Conservation (phyloP, 92 coral and sea anemone genomes). For the Paragorgia papillata region DNA sequence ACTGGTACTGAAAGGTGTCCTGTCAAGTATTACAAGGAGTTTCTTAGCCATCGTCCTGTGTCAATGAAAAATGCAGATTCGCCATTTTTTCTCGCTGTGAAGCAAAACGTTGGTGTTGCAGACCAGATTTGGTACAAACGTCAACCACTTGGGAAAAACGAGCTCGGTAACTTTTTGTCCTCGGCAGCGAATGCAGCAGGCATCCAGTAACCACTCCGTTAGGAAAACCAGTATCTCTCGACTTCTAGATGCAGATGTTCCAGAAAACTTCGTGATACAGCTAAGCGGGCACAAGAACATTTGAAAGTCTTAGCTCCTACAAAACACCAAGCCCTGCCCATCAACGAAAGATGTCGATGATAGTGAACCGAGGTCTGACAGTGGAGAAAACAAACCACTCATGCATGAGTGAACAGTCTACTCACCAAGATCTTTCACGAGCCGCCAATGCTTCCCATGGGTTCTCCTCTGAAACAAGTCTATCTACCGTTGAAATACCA, state of each 20-base stretch:
- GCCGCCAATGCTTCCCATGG: background rate
- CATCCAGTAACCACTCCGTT: slow-evolving; percentile 45
- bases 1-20: slow-evolving; percentile 60
- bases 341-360: slow-evolving; percentile 47
- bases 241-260: slow-evolving; percentile 43
- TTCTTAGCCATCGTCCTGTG: slow-evolving; percentile 56
- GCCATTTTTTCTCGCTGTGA: slow-evolving; percentile 59
- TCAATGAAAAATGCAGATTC: slow-evolving; percentile 61
- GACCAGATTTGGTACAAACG: slow-evolving; percentile 27
- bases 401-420: no score
- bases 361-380: slow-evolving; percentile 16
- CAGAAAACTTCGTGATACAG: slow-evolving; percentile 56
- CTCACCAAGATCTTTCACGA: background rate
- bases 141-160: slow-evolving; percentile 36
- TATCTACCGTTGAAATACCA: slow-evolving; percentile 18
- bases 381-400: no score
- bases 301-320: slow-evolving; percentile 55
- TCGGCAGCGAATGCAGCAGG: slow-evolving; percentile 44
- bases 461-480: background rate
- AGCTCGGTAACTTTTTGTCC: slow-evolving; percentile 15
- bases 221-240: slow-evolving; percentile 41
- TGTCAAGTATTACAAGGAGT: slow-evolving; percentile 44
- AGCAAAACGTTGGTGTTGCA: slow-evolving; percentile 7
- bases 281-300: slow-evolving; percentile 58
- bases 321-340: slow-evolving; percentile 45